Percentiles rank a stretch among this genome's conserved stretches.
Conservation (phyloP, 2,888 invertebrate genomes). For the Sthenelais limicola region DNA sequence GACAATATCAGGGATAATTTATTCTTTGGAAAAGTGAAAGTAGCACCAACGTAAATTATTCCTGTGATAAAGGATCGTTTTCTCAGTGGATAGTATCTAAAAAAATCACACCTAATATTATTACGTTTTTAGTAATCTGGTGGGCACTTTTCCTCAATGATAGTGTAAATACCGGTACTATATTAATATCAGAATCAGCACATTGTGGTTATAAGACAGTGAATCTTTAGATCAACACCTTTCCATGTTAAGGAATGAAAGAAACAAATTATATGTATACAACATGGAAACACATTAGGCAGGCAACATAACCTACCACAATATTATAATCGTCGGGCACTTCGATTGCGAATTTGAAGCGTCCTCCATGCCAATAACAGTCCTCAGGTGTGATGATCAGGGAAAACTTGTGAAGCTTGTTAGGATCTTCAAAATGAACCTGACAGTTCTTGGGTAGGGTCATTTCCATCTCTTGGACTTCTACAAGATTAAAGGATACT, state of each 20-base stretch:
- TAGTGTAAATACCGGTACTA: too few relatives aligned
- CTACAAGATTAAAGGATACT: slow-evolving; percentile 62
- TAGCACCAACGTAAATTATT: too few relatives aligned
- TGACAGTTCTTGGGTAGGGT: slow-evolving; percentile 86
- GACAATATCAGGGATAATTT: too few relatives aligned
- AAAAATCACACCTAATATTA: too few relatives aligned
- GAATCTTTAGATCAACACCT: too few relatives aligned
- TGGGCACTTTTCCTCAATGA: too few relatives aligned
- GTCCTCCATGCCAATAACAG: slow-evolving; percentile 91
- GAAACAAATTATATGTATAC: neutral
- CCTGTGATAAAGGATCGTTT: too few relatives aligned
- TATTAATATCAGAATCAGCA: too few relatives aligned
- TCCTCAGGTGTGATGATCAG: slow-evolving; percentile 90
- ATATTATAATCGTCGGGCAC: slow-evolving; percentile 97
- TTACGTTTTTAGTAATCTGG: too few relatives aligned
- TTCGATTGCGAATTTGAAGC: slow-evolving; percentile 86
- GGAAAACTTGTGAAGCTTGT: slow-evolving; percentile 85
- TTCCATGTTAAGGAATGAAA: neutral
- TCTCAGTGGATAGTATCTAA: too few relatives aligned
- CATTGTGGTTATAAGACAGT: too few relatives aligned
- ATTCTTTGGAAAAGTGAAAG: too few relatives aligned
- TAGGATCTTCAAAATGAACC: slow-evolving; percentile 85
- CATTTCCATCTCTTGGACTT: slow-evolving; percentile 88
- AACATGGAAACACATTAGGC: neutral
- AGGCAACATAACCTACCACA: slow-evolving; percentile 80